Percentiles rank a stretch among this genome's conserved stretches.
Evolutionary conservation across 2,797 vertebrate species (phyloP).

Genomic region (Pseudochaenichthys georgianus): DNA sequence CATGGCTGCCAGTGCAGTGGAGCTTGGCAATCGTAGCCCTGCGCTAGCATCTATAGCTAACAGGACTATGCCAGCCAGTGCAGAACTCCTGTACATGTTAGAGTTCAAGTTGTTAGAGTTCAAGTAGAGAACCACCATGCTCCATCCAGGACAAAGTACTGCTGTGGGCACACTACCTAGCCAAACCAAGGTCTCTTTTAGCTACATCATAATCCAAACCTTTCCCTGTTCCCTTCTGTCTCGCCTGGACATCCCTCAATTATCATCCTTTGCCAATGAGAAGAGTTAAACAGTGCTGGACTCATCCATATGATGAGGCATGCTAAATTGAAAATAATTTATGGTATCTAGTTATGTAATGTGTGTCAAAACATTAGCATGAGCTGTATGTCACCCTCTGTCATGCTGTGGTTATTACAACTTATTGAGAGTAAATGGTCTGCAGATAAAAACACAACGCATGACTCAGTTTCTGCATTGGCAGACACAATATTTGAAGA

Average conservation of each 20-base stretch:
- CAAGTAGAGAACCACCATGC: constrained; percentile 45
- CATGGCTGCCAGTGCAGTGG: constrained; percentile 61
- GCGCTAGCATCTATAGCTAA: constrained; percentile 60
- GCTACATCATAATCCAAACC: constrained; percentile 27
- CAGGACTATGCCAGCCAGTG: constrained; percentile 59
- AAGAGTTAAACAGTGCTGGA: constrained; percentile 19
- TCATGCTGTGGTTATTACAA: constrained; percentile 24
- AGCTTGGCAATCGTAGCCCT: constrained; percentile 56
- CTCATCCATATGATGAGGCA: constrained; percentile 21
- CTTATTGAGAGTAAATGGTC: constrained; percentile 9
- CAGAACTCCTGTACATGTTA: constrained; percentile 55
- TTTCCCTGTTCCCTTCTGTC: constrained; percentile 14
- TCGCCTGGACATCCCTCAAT: constrained; percentile 17
- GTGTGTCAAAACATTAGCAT: neutral
- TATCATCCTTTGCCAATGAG: constrained; percentile 28
- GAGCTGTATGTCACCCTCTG: neutral
- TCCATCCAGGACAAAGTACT: constrained; percentile 50
- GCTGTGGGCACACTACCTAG: constrained; percentile 30
- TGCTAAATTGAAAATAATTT: constrained; percentile 28
- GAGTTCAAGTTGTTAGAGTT: constrained; percentile 53
- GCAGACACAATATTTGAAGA: neutral
- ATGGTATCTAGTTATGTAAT: neutral
- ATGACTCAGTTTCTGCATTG: neutral
- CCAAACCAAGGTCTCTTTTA: constrained; percentile 46
- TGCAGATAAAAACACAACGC: constrained; percentile 12